Base-by-base conservation (phyloP, 2,113 vertebrate species). In the Camarhynchus parvulus region DNA sequence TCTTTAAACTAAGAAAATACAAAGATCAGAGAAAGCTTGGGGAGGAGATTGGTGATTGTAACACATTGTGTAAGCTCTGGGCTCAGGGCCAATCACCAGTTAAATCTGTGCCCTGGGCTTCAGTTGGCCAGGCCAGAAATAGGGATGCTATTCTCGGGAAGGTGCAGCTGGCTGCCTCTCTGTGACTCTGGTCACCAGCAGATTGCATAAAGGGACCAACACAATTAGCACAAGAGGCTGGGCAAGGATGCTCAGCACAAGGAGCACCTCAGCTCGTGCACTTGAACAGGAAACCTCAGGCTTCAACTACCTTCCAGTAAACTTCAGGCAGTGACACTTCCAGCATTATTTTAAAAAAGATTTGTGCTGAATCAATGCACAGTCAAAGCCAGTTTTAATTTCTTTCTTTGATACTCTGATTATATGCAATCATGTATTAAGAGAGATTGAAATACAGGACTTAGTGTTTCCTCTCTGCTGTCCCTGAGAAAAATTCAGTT, bases 11-110 rank as follows among this genome's bases (percentile, higher is more conserved):
- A 77, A 55, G 56, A 44, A 77, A 87, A 86, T 1, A 15, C 1
- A 16, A 88, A 74, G 63, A 95, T 50, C 39, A 44, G 47, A 77
- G 46, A 19, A 86, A 78, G 47, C 28, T 67, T 81, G 8, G 11
- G 33, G 67, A 91, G 39, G 55, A 79, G 50, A 61, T 2, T 23
- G 59, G 75, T 2, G 15, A 77, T 13, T 15, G 49, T 73, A 81
- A 47, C 33, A 75, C 56, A 64, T 9, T 70, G 85, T 41, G 59
- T 68, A 95, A 85, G 46, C 50, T 69, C 87, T 59, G 55, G 78
- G 82, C 90, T 83, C 72, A 19, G 63, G 66, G 92, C 92, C 94
- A 95, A 85, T 13, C 82, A 44, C 63, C 84, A 88, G 87, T 83
- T 88, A 68, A 74, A 77, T 73, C 22, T 74, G 23, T 85, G 93